These are phyloP conservation scores for Eupleurogrammus muticus DNA, from an alignment of 2,797 vertebrate species.

Conservation along the genomic window DNA sequence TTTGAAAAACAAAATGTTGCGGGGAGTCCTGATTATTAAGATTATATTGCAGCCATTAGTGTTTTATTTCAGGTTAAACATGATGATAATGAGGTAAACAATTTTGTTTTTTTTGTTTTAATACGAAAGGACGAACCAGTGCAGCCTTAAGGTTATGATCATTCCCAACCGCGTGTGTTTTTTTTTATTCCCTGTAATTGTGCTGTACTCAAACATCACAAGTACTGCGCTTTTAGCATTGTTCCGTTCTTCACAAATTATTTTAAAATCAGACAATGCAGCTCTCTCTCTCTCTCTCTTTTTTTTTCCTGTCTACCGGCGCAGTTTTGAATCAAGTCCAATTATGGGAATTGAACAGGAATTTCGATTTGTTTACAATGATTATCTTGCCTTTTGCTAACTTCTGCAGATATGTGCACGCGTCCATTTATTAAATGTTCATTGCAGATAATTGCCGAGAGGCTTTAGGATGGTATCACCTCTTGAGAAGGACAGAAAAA, in stretches of 20 bases:
- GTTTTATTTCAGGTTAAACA: neutral
- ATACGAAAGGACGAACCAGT: too few relatives aligned
- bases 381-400: neutral
- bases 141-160: neutral
- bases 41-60: neutral
- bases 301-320: neutral
- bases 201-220: neutral
- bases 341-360: too few relatives aligned
- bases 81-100: neutral
- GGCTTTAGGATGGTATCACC: conserved; percentile 11
- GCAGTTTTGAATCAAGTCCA: neutral
- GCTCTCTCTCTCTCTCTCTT: too few relatives aligned
- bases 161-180: neutral
- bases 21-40: neutral
- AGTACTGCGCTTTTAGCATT: too few relatives aligned
- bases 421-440: conserved; percentile 2
- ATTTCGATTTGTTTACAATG: neutral
- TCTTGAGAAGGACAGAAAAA: neutral
- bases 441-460: conserved; percentile 12
- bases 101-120: neutral
- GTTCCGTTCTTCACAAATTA: too few relatives aligned
- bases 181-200: too few relatives aligned
- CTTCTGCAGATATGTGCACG: neutral
- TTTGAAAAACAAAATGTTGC: neutral
- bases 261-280: neutral